Percentiles rank a stretch among this genome's conserved stretches.
Conservation (phyloP, 2,888 invertebrate genomes). For the Patella depressa region DNA sequence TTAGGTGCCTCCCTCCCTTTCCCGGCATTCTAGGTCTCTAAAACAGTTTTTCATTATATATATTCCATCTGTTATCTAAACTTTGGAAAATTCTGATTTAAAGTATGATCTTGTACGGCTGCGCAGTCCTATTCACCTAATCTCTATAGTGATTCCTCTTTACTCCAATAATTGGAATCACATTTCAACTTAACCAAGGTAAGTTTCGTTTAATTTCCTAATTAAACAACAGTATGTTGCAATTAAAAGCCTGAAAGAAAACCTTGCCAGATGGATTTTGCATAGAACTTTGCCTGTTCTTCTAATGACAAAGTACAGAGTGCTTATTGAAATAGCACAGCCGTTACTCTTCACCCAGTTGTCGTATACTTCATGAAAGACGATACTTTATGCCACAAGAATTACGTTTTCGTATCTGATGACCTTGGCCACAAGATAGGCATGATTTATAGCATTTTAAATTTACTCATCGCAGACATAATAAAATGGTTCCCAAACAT, state of each 20-base stretch:
- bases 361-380: constrained; percentile 25
- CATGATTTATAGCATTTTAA: neutral
- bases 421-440: neutral
- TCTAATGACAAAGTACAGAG: constrained; percentile 25
- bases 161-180: too few species aligned
- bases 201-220: too few species aligned
- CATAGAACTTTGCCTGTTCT: constrained; percentile 31
- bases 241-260: constrained; percentile 27
- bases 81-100: too few species aligned
- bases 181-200: too few species aligned
- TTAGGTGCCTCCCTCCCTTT: too few species aligned
- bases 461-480: neutral
- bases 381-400: constrained; percentile 14
- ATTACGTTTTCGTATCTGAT: constrained; percentile 13
- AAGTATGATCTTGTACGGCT: too few species aligned
- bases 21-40: too few species aligned
- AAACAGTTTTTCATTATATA: too few species aligned
- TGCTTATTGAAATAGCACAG: constrained; percentile 25
- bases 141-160: too few species aligned
- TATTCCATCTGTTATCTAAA: too few species aligned
- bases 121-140: too few species aligned
- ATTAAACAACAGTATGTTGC: constrained; percentile 25
- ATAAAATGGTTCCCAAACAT: neutral
- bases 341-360: constrained; percentile 25
- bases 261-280: constrained; percentile 33